Percentiles rank a stretch among this genome's conserved stretches.
Conservation (phyloP, 2,113 vertebrate genomes). For the Noturus placidus region DNA sequence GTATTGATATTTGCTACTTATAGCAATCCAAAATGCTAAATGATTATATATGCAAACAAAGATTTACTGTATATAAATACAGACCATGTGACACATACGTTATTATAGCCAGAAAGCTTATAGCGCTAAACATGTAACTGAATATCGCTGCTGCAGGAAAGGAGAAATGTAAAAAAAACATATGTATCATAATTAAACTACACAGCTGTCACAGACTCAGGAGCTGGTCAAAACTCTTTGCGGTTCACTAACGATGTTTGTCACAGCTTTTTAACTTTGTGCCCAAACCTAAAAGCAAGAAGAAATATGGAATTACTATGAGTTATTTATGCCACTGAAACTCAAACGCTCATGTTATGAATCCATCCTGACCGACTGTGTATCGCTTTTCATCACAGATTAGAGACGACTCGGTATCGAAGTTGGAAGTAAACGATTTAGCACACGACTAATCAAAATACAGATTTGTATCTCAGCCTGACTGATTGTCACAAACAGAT, state of each 20-base stretch:
- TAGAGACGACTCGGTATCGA: constrained; percentile 70
- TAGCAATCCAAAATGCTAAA: background rate
- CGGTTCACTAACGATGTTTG: constrained; percentile 72
- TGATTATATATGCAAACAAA: background rate
- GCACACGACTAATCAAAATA: constrained; percentile 75
- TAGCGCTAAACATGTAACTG: background rate
- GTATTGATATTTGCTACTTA: background rate
- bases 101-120: background rate
- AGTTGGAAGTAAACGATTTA: constrained; percentile 74
- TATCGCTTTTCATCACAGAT: constrained; percentile 58
- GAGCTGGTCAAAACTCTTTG: constrained; percentile 60
- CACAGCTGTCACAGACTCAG: constrained; percentile 61
- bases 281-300: constrained; percentile 69
- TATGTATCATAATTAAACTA: constrained; percentile 51
- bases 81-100: background rate
- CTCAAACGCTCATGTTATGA: constrained; percentile 70
- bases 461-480: constrained; percentile 72
- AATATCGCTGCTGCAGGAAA: background rate
- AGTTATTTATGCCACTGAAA: constrained; percentile 80
- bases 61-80: background rate
- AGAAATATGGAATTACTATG: constrained; percentile 77
- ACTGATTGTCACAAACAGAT: constrained; percentile 71
- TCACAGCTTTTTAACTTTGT: constrained; percentile 71
- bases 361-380: constrained; percentile 71
- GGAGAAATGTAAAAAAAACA: background rate